Evolutionary conservation across 1,140 invertebrate genomes (phyloP).

Genomic region (Anthonomus grandis): DNA sequence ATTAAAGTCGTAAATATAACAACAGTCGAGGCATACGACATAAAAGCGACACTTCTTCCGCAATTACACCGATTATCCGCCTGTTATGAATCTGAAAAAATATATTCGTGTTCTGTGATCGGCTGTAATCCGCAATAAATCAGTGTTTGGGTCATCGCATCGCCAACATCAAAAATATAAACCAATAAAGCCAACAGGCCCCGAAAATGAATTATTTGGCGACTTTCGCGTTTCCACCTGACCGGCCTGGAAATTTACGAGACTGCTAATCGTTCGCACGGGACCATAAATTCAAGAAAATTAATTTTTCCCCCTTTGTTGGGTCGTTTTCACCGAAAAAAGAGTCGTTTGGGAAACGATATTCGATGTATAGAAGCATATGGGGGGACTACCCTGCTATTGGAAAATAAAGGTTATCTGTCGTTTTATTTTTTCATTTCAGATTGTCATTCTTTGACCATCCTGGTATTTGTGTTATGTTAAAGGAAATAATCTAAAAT

Average conservation of each 20-base stretch:
- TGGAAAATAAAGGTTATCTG: no score
- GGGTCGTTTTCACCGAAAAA: slow-evolving; percentile 3
- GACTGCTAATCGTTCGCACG: slow-evolving; percentile 22
- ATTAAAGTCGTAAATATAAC: no score
- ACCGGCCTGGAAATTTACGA: slow-evolving; percentile 22
- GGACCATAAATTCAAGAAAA: slow-evolving; percentile 28
- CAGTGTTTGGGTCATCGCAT: slow-evolving; percentile 7
- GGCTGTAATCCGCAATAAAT: slow-evolving; percentile 4
- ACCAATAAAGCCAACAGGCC: slow-evolving; percentile 22
- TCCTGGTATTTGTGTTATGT: no score
- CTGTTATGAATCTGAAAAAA: no score
- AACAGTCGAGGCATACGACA: no score
- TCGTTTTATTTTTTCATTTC: no score
- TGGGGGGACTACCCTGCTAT: no score
- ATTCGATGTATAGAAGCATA: neutral
- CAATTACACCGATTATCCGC: no score
- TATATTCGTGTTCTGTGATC: no score
- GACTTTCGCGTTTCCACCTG: slow-evolving; percentile 24
- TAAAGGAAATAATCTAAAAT: no score
- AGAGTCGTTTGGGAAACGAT: slow-evolving; percentile 9
- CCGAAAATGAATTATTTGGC: slow-evolving; percentile 24
- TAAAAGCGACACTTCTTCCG: no score
- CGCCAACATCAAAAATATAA: slow-evolving; percentile 22
- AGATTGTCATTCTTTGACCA: neutral
- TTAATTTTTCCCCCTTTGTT: slow-evolving; percentile 25